Percentiles rank a stretch among this genome's conserved stretches.
These are phyloP conservation scores for Sebastes jordani DNA, from an alignment of 2,797 vertebrate genomes.

Conservation along the genomic window DNA sequence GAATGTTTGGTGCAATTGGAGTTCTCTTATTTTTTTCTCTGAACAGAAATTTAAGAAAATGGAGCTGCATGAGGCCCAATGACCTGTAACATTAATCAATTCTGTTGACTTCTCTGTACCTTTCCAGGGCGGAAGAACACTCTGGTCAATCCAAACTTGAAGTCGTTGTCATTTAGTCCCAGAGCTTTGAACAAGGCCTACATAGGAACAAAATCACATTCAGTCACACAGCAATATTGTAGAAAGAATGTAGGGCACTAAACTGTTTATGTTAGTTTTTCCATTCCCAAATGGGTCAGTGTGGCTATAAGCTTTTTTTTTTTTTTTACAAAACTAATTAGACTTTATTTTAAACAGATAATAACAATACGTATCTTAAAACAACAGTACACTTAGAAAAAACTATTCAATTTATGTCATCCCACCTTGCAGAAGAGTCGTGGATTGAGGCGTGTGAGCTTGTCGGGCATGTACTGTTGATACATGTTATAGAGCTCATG, in stretches of 20 bases:
- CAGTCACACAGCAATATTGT: not conserved
- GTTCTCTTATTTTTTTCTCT: too few relatives aligned
- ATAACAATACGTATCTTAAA: conserved; percentile 9
- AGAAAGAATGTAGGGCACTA: not conserved
- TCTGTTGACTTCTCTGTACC: conserved; percentile 76
- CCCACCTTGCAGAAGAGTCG: conserved; percentile 97
- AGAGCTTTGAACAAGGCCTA: conserved; percentile 98
- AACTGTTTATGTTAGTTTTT: conserved; percentile 13
- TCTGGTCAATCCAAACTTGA: conserved; percentile 97
- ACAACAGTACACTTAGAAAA: not conserved
- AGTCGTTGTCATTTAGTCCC: conserved; percentile 95
- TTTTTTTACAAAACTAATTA: conserved; percentile 11
- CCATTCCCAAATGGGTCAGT: conserved; percentile 7
- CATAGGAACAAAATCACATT: conserved; percentile 39
- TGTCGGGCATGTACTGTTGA: conserved; percentile 94
- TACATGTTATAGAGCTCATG: conserved; percentile 99
- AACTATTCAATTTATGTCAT: not conserved
- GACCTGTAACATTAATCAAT: not conserved
- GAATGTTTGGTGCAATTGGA: too few relatives aligned
- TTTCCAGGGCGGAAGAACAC: conserved; percentile 99
- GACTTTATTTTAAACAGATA: conserved; percentile 17
- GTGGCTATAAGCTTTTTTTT: not conserved
- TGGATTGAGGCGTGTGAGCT: conserved; percentile 93
- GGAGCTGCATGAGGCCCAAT: not conserved
- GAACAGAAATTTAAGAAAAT: too few relatives aligned